Evolutionary conservation across 1,140 invertebrate genomes (phyloP).

Genomic region (Onthophagus taurus): DNA sequence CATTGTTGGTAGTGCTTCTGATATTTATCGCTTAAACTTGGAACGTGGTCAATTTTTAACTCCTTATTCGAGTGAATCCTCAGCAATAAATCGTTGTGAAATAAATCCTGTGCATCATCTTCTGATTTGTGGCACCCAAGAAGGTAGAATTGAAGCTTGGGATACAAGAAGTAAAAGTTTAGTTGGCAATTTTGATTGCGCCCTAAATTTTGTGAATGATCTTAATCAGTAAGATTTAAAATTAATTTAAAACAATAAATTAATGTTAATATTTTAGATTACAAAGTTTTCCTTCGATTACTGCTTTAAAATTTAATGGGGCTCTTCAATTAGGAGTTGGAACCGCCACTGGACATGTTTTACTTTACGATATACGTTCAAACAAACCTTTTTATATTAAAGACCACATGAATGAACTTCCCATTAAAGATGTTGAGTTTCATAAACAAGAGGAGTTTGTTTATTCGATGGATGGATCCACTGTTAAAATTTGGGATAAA

Average conservation of each 20-base stretch:
- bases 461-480: constrained; percentile 84
- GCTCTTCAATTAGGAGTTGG: constrained; percentile 82
- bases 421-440: constrained; percentile 86
- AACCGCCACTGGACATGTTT: constrained; percentile 83
- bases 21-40: constrained; percentile 92
- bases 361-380: constrained; percentile 91
- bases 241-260: too few relatives aligned
- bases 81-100: constrained; percentile 73
- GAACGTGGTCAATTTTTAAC: constrained; percentile 90
- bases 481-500: constrained; percentile 93
- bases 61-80: constrained; percentile 65
- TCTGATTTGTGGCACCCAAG: constrained; percentile 77
- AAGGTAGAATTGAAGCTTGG: constrained; percentile 93
- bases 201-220: constrained; percentile 55
- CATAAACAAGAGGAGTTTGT: constrained; percentile 72
- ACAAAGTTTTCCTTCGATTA: constrained; percentile 63
- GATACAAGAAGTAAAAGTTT: constrained; percentile 73
- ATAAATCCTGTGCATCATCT: constrained; percentile 87
- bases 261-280: too few relatives aligned
- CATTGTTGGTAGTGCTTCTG: constrained; percentile 77
- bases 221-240: constrained; percentile 46
- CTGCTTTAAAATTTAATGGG: constrained; percentile 72
- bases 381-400: constrained; percentile 82
- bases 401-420: constrained; percentile 90
- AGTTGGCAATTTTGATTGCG: constrained; percentile 79